phyloP scores from a whole-genome alignment of 2,113 vertebrate species.

The Grantiella picta region DNA sequence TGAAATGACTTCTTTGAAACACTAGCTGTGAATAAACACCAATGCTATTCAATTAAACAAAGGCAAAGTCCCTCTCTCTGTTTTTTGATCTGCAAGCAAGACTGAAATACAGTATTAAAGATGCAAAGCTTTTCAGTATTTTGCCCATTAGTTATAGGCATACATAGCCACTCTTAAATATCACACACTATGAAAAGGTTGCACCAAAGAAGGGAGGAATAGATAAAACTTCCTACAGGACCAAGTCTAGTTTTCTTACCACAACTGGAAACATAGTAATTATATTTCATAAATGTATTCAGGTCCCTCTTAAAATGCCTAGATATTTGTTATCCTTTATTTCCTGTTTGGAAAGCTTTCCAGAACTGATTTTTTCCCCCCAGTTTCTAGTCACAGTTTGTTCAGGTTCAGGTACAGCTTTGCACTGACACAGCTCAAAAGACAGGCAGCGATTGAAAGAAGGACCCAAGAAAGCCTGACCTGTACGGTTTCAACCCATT shows the following conservation, averaged over 20 bases:
- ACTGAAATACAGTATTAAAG: not conserved
- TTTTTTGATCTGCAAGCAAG: not conserved
- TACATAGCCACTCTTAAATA: not conserved
- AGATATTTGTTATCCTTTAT: not conserved
- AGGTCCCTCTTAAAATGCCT: not conserved
- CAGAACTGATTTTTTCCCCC: not conserved
- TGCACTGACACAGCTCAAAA: not conserved
- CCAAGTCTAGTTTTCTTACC: not conserved
- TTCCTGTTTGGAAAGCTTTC: not conserved
- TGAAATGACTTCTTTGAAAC: not conserved
- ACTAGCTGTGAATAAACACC: not conserved
- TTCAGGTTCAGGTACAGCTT: not conserved
- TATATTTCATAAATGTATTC: not conserved
- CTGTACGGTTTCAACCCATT: not conserved
- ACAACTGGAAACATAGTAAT: not conserved
- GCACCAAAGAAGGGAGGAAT: not conserved
- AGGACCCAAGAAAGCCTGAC: not conserved
- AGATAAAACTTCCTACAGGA: not conserved
- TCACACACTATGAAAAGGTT: not conserved
- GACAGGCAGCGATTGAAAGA: not conserved
- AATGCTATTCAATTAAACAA: not conserved
- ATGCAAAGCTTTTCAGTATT: not conserved
- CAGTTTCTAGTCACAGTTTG: not conserved
- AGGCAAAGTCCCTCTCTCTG: not conserved
- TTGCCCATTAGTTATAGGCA: not conserved